Base-by-base conservation (phyloP, 2,797 vertebrate species). In the Potorous gilbertii region DNA sequence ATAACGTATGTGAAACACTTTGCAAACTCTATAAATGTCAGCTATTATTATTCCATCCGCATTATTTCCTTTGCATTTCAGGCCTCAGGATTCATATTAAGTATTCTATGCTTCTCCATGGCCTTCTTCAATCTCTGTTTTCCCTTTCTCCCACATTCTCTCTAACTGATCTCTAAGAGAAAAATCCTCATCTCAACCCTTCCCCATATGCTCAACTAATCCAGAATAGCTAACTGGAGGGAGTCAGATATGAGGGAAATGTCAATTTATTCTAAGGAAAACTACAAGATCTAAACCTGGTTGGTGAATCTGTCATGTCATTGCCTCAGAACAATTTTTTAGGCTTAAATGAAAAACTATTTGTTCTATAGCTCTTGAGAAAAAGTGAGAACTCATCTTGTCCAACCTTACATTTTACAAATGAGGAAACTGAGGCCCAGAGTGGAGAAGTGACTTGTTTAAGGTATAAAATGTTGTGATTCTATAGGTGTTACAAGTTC, bases 221-320 rank as follows among this genome's bases (percentile, higher is more conserved):
- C 40, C 74, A 87, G 74, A 87, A 87, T 87, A 87, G 74, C 74
- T 87, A 50, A 87, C 21, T 87, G 40, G 74, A 87, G 74, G 74
- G 74, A 87, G 74, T 87, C 74, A 87, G 74, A 87, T 87, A 87
- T 87, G 74, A 87, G 74, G 40, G 40, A 87, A 87, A 87, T 87
- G 74, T 87, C 74, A 87, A 87, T 87, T 87, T 87, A 87, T 87
- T 87, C 74, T 87, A 87, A 87, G 74, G 74, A 87, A 87, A 87
- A 87, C 74, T 50, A 87, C 21, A 50, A 28, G 40, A 87, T 87
- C 74, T 87, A 87, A 87, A 50, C 74, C 74, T 87, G 40, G 74
- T 87, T 87, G 40, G 74, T 87, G 74, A 87, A 87, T 87, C 74
- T 46, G 74, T 87, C 40, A 87, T 87, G 40, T 87, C 74, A 87